These are phyloP conservation scores for Eublepharis macularius DNA, from an alignment of 2,113 vertebrate genomes.

Conservation along the genomic window DNA sequence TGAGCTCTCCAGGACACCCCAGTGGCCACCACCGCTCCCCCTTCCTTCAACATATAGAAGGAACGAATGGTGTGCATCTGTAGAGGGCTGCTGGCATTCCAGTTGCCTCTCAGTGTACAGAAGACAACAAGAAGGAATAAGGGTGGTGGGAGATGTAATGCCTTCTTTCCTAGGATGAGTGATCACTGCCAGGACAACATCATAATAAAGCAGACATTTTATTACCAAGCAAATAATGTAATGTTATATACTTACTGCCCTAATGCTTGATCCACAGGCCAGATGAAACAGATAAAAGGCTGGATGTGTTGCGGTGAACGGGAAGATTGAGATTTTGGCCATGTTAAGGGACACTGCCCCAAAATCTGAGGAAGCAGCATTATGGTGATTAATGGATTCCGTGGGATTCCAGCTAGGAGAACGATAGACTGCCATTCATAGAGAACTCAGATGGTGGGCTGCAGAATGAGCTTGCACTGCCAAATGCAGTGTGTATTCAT, in stretches of 20 bases:
- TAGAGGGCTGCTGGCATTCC: neutral
- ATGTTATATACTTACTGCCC: neutral
- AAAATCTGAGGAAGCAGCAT: neutral
- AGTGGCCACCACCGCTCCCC: too few relatives aligned
- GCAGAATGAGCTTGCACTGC: conserved; percentile 7
- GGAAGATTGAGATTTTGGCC: neutral
- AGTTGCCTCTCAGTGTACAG: neutral
- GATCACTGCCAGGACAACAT: too few relatives aligned
- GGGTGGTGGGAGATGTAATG: neutral
- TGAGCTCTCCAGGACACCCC: neutral
- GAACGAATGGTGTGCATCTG: neutral
- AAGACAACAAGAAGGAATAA: neutral
- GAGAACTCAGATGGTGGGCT: neutral
- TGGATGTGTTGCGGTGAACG: accelerated
- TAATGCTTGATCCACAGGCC: neutral
- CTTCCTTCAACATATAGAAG: neutral
- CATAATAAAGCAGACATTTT: neutral
- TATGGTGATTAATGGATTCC: conserved; percentile 42
- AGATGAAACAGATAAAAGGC: neutral
- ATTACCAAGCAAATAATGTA: neutral
- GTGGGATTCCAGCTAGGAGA: conserved; percentile 16
- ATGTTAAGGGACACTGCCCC: neutral
- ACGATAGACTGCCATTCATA: neutral
- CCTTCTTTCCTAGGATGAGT: too few relatives aligned
- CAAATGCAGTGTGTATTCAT: neutral